A percentile compares a stretch with the other conserved stretches of the same genome.
phyloP scores from a whole-genome alignment of 1,140 invertebrate species.

The Chironomus striatipennis region DNA sequence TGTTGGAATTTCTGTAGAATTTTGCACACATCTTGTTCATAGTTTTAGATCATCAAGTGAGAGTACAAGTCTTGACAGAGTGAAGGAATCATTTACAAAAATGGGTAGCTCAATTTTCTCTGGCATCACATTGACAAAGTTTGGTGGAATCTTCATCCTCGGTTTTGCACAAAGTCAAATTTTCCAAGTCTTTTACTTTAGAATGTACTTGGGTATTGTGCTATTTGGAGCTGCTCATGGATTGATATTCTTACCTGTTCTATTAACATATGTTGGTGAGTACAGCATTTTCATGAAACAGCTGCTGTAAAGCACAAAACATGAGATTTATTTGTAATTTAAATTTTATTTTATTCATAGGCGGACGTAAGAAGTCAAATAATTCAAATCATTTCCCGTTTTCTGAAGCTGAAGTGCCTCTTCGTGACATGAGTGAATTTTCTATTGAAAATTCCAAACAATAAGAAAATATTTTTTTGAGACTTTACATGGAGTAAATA shows the following conservation, averaged over 20 bases:
- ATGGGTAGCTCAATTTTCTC: conserved; percentile 97
- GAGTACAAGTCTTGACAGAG: conserved; percentile 62
- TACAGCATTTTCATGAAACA: conserved; percentile 28
- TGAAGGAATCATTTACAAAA: conserved; percentile 76
- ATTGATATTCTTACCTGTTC: conserved; percentile 90
- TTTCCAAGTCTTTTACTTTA: conserved; percentile 95
- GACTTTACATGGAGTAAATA: too few relatives aligned
- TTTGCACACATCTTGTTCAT: conserved; percentile 94
- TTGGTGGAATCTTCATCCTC: conserved; percentile 89
- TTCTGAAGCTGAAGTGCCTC: too few relatives aligned
- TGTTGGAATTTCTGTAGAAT: conserved; percentile 96
- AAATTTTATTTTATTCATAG: too few relatives aligned
- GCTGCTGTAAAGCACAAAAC: too few relatives aligned
- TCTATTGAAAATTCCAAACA: too few relatives aligned
- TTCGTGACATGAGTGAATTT: too few relatives aligned
- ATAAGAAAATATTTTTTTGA: too few relatives aligned
- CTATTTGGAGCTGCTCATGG: conserved; percentile 93
- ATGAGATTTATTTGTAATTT: too few relatives aligned
- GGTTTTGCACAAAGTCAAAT: conserved; percentile 96
- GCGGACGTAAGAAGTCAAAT: too few relatives aligned
- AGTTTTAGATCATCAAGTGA: conserved; percentile 76
- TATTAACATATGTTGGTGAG: conserved; percentile 94
- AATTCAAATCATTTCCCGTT: too few relatives aligned
- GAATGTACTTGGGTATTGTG: conserved; percentile 97
- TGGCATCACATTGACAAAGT: conserved; percentile 95